Conservation (phyloP, 2,113 vertebrate species). For the Sarotherodon lohbergeri region DNA sequence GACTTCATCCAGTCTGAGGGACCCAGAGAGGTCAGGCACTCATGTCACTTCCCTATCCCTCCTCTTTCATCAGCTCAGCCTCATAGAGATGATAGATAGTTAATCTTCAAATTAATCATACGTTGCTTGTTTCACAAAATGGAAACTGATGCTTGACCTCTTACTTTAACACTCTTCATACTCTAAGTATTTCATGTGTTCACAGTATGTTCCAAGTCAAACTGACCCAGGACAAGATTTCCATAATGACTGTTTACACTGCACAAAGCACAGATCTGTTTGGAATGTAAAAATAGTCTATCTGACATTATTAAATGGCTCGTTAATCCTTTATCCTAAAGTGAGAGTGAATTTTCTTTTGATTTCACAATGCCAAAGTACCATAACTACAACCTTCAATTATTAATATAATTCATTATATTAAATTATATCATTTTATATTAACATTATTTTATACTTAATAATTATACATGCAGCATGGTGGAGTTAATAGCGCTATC, state of each 20-base stretch:
- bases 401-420: background rate
- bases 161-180: background rate
- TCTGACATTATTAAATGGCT: background rate
- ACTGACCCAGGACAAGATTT: background rate
- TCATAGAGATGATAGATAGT: background rate
- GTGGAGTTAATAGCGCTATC: background rate
- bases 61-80: background rate
- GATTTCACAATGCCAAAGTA: background rate
- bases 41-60: background rate
- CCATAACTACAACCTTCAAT: background rate
- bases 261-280: background rate
- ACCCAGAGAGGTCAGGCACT: slow-evolving; percentile 86
- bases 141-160: background rate
- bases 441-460: background rate
- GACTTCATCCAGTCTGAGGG: slow-evolving; percentile 92
- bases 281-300: background rate
- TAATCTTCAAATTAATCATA: background rate
- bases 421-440: background rate
- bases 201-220: background rate
- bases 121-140: background rate
- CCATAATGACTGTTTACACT: background rate
- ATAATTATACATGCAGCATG: background rate
- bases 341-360: background rate
- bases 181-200: background rate
- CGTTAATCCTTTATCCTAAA: background rate